A percentile compares a stretch with the other conserved stretches of the same genome.
These are phyloP conservation scores for Drosophila melanogaster DNA, from an alignment of 1,140 invertebrate genomes.

Conservation along the genomic window DNA sequence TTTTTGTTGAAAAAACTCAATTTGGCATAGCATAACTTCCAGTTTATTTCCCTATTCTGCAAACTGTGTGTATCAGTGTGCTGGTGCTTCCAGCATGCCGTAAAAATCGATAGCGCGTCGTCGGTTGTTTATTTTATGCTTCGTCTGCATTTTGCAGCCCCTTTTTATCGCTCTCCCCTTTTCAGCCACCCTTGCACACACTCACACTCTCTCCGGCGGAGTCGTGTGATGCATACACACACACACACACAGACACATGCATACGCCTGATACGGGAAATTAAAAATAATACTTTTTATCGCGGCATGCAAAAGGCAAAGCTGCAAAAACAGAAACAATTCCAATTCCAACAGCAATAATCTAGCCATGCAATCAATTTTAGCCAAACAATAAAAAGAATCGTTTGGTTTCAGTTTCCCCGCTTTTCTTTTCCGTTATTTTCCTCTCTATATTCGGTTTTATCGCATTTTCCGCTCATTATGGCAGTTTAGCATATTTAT, in stretches of 20 bases:
- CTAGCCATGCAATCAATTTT: slow-evolving; percentile 42
- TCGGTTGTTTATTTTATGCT: slow-evolving; percentile 79
- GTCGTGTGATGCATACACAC: slow-evolving; percentile 35
- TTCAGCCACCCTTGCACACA: slow-evolving; percentile 20
- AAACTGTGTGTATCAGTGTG: slow-evolving; percentile 39
- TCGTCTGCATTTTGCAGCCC: slow-evolving; percentile 80
- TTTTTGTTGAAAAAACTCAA: slow-evolving; percentile 12
- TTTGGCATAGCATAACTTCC: slow-evolving; percentile 23
- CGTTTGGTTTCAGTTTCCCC: slow-evolving; percentile 8
- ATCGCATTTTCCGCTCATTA: slow-evolving; percentile 49
- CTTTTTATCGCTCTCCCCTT: slow-evolving; percentile 44
- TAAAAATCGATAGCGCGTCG: slow-evolving; percentile 77
- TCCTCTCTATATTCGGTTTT: slow-evolving; percentile 3
- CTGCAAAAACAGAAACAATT: slow-evolving; percentile 36
- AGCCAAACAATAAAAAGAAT: slow-evolving; percentile 28
- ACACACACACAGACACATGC: slow-evolving; percentile 18
- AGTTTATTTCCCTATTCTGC: not conserved
- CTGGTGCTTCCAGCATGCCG: slow-evolving; percentile 45
- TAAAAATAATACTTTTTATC: slow-evolving; percentile 54
- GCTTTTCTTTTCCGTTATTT: slow-evolving; percentile 2
- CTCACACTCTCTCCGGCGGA: slow-evolving; percentile 18
- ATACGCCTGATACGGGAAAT: slow-evolving; percentile 30
- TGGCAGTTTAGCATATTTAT: slow-evolving; percentile 51
- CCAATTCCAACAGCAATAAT: slow-evolving; percentile 31
- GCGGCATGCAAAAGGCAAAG: slow-evolving; percentile 39